Percentiles rank a stretch among this genome's conserved stretches.
Conservation (phyloP, 23 tunicate genomes). For the Ascidia mentula region DNA sequence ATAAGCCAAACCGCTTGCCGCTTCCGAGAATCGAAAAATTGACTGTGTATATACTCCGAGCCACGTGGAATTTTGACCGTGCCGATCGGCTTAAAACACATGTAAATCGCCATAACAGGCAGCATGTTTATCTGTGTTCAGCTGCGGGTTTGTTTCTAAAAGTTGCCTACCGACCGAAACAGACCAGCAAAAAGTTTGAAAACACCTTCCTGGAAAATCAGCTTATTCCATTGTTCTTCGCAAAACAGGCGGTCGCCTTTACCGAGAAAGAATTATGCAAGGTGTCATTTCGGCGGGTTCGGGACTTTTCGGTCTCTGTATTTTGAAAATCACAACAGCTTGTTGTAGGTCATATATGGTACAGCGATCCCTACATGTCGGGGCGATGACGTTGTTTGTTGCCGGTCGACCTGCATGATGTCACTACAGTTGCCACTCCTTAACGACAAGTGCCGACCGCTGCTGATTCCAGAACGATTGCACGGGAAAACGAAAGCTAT, state of each 20-base stretch:
- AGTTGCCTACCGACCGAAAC: too few relatives aligned
- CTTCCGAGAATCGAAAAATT: too few relatives aligned
- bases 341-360: neutral
- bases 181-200: neutral
- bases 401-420: neutral
- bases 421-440: neutral
- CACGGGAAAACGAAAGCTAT: slow-evolving; percentile 4
- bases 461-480: neutral
- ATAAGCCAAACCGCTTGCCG: too few relatives aligned
- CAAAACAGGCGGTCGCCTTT: neutral
- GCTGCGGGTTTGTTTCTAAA: too few relatives aligned
- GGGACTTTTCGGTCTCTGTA: neutral
- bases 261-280: too few relatives aligned
- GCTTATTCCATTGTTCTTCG: slow-evolving; percentile 2
- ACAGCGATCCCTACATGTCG: neutral
- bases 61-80: too few relatives aligned
- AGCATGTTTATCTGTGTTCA: too few relatives aligned
- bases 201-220: slow-evolving; percentile 1
- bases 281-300: slow-evolving; percentile 1
- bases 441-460: neutral
- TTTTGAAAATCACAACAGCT: neutral
- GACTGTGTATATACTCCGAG: too few relatives aligned
- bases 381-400: neutral
- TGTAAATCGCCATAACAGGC: too few relatives aligned
- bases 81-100: too few relatives aligned